Conservation (phyloP, 2,113 vertebrate genomes). For the Cavia aperea region DNA sequence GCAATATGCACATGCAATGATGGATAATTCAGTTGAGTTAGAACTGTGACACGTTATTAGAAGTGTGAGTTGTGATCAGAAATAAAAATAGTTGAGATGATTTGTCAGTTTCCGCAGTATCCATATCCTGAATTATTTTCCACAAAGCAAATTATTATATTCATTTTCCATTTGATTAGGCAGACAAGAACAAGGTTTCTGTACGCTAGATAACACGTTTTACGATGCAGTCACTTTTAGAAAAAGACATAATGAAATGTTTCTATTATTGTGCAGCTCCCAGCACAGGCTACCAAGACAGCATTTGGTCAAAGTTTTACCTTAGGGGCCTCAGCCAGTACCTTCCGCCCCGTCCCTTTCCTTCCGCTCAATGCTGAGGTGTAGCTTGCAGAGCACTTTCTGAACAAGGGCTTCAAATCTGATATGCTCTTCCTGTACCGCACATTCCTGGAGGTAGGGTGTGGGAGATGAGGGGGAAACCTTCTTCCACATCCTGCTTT, state of each 20-base stretch:
- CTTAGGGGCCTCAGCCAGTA: background rate
- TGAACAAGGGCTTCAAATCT: slow-evolving; percentile 32
- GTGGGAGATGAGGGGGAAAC: background rate
- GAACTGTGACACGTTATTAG: background rate
- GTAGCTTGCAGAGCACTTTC: background rate
- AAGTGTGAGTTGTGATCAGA: background rate
- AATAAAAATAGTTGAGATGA: background rate
- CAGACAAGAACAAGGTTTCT: background rate
- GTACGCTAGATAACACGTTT: background rate
- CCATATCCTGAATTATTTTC: background rate
- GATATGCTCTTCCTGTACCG: slow-evolving; percentile 14
- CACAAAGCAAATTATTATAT: background rate
- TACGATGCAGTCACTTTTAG: background rate
- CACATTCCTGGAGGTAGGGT: background rate
- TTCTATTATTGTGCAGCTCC: slow-evolving; percentile 4
- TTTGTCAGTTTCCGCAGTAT: background rate
- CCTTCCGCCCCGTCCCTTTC: slow-evolving; percentile 56
- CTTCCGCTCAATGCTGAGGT: slow-evolving; percentile 57
- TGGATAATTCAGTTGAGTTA: background rate
- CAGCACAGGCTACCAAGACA: slow-evolving; percentile 47
- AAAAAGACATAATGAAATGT: slow-evolving; percentile 18
- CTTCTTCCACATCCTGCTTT: background rate
- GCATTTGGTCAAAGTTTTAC: slow-evolving; percentile 55
- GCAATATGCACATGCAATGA: too few species aligned
- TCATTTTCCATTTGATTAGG: background rate